Base-by-base conservation (phyloP, 2,113 vertebrate species). In the Sterrhoptilus dennistouni region DNA sequence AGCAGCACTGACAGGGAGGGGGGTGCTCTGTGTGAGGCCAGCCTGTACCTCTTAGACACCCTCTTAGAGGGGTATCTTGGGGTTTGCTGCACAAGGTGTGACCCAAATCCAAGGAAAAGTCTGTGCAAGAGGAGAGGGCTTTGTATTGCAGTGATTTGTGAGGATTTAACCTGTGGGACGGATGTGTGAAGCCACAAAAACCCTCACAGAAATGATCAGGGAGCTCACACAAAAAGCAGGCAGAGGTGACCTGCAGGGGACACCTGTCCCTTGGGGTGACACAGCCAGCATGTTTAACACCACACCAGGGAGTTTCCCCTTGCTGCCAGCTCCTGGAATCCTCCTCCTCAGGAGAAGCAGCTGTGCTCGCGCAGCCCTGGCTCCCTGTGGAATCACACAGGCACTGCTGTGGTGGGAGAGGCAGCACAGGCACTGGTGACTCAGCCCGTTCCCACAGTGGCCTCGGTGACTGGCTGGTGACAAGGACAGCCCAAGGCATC, bases 1-100 rank as follows among this genome's bases (percentile, higher is more conserved):
- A 54, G 20, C 60, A 13, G 36, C 1, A 0, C 56, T 72, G 66
- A 1, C 1, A n/a, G 54, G 0, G 0, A 45, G 63, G 0, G 6
- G 25, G 28, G 29, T 7, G n/a, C 38, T 66, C 1, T 6, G 22
- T 0, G 4, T 11, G 65, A 44, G 42, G 17, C 16, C 18, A 38
- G 14, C 12, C 54, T 57, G 31, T 5, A 2, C 24, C 13, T 75
- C 40, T 21, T 8, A 7, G 12, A 8, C 0, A 14, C 21, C 20
- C 31, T 14, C 31, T 56, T 6, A 56, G 5, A 64, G 40, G 42
- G 40, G 3, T 23, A 11, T 3, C 13, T 2, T 23, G n/a, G 54
- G 45, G 3, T 90, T 65, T 77, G 52, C 75, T 77, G 50, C 57
- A 8, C 52, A 5, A 57, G 17, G 17, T 27, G 14, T 6, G 29